Conservation (phyloP, 2,113 vertebrate species). For the Melanerpes aurifrons region DNA sequence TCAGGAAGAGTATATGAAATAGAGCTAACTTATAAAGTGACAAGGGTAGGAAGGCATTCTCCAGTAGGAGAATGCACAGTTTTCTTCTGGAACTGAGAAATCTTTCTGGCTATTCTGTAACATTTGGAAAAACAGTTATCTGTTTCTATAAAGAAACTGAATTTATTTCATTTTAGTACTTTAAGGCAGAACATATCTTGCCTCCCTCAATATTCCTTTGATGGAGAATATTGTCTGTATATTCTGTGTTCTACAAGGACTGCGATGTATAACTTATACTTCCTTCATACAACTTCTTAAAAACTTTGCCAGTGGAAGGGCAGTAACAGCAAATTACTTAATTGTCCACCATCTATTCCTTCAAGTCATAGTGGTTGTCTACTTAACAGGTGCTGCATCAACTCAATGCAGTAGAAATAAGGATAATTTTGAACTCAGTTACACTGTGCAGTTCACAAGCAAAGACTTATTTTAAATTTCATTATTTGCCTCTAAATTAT, state of each 20-base stretch:
- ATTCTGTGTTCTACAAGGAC: background rate
- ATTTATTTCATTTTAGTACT: background rate
- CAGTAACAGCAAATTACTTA: background rate
- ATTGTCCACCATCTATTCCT: background rate
- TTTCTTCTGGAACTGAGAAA: background rate
- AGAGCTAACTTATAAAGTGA: background rate
- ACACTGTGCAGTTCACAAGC: background rate
- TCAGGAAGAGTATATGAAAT: background rate
- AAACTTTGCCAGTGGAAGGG: background rate
- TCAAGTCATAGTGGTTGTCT: background rate
- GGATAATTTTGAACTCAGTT: background rate
- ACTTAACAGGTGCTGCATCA: background rate
- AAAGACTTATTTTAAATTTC: background rate
- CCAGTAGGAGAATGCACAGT: background rate
- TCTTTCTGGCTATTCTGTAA: background rate
- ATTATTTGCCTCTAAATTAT: background rate
- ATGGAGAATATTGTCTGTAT: background rate
- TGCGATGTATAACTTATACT: background rate
- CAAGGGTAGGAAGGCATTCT: background rate
- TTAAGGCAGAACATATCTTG: background rate
- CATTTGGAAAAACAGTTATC: background rate
- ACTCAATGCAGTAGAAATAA: background rate
- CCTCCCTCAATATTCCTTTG: background rate
- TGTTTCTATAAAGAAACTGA: background rate
- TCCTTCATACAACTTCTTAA: background rate